Base-by-base conservation (phyloP, 1,140 invertebrate genomes). In the Idris sp. region DNA sequence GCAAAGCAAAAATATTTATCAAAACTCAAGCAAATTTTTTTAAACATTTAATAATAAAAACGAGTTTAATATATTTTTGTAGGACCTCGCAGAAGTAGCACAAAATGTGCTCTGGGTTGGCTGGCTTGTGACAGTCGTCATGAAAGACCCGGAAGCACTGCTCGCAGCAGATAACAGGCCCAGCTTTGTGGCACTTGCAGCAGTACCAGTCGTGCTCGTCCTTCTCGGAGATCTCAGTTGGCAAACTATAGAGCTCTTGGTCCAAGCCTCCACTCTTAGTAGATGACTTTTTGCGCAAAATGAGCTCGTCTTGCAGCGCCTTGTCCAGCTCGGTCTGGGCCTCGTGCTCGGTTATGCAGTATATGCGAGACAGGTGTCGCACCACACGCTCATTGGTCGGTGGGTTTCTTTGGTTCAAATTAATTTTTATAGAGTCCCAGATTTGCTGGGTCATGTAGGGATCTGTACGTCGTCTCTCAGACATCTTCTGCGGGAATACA, bases 371-470 rank as follows among this genome's bases (percentile, higher is more conserved):
- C 35, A 87, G 54, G 26, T 87, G 81, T n/a, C 83, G 76, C 25
- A 82, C 75, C 25, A 86, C 80, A 22, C 83, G 73, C 4, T 86
- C 84, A 48, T 84, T 83, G 10, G 75, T 86, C 0, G 85, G 85
- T 49, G 83, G 72, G 54, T 75, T 86, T 79, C 81, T 84, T 79
- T 86, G 85, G 75, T 86, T 77, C 16, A 85, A 40, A 33, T 77
- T 82, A 26, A 82, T 76, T 51, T 85, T 86, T 44, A 86, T 85
- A 4, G 83, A 79, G 33, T 86, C 84, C 85, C 85, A 86, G 73
- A 86, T 84, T 26, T 80, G 53, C 30, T 85, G 83, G 19, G 75
- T 82, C 77, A 82, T 83, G 19, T 61, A 72, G 1, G 85, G 79
- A 78, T 86, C 83, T n/a, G 78, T 86, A 62, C 41, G 76, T 35